These are phyloP conservation scores for Tineola bisselliella DNA, from an alignment of 2,888 invertebrate species.

Conservation along the genomic window DNA sequence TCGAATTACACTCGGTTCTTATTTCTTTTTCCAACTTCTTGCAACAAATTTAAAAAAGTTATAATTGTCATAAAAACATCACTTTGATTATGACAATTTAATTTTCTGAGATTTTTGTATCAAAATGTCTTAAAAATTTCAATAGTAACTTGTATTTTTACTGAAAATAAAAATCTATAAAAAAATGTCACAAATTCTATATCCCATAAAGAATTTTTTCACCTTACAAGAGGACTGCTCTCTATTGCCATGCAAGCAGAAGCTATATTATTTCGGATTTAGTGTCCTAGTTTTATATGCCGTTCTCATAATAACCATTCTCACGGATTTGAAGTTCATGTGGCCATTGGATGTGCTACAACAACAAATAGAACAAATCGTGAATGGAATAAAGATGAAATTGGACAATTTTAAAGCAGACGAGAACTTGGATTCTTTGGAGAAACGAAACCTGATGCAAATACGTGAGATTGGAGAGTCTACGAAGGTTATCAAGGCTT, in stretches of 20 bases:
- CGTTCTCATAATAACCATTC: slow-evolving; percentile 32
- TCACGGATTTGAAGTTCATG: slow-evolving; percentile 42
- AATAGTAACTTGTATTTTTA: neutral
- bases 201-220: slow-evolving; percentile 33
- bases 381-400: slow-evolving; percentile 30
- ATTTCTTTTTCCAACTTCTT: too few species aligned
- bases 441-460: slow-evolving; percentile 26
- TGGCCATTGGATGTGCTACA: slow-evolving; percentile 42
- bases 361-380: slow-evolving; percentile 36
- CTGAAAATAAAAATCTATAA: neutral
- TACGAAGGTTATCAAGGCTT: slow-evolving; percentile 28
- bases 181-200: neutral
- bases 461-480: slow-evolving; percentile 32
- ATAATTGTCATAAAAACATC: neutral
- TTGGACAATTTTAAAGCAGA: slow-evolving; percentile 1
- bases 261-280: slow-evolving; percentile 38
- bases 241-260: slow-evolving; percentile 34
- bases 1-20: too few species aligned
- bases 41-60: neutral
- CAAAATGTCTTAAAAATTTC: neutral
- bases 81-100: too few species aligned
- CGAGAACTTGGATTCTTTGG: slow-evolving; percentile 31
- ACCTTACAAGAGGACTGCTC: slow-evolving; percentile 41
- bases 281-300: slow-evolving; percentile 34
- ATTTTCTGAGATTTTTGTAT: too few species aligned